These are phyloP conservation scores for Chromis chromis DNA, from an alignment of 2,797 vertebrate genomes.

Conservation along the genomic window DNA sequence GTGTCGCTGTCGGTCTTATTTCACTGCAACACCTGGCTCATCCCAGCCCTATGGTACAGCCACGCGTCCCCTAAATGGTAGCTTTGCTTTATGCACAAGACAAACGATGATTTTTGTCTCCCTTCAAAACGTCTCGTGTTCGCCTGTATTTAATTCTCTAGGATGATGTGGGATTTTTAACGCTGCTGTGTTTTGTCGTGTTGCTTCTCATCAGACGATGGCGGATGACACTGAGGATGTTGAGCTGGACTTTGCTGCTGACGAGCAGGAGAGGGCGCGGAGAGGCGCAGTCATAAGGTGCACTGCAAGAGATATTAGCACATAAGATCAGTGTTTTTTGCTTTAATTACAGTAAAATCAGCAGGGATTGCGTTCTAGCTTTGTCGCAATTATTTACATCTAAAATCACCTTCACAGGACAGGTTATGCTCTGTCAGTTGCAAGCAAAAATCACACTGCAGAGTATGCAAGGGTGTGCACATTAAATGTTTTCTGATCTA, in stretches of 20 bases:
- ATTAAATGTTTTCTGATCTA: background rate
- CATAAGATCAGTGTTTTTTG: background rate
- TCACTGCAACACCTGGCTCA: slow-evolving; percentile 61
- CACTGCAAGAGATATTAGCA: slow-evolving; percentile 22
- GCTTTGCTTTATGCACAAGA: background rate
- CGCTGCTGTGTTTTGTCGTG: slow-evolving; percentile 25
- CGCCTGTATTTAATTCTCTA: background rate
- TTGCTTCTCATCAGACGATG: slow-evolving; percentile 52
- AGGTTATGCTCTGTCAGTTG: background rate
- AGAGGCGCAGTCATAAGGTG: slow-evolving; percentile 83
- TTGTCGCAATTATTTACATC: background rate
- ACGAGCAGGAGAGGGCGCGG: slow-evolving; percentile 80
- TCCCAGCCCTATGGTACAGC: slow-evolving; percentile 9
- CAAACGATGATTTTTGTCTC: background rate
- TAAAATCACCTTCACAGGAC: background rate
- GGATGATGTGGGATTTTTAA: background rate
- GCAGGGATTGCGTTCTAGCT: background rate
- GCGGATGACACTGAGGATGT: slow-evolving; percentile 87
- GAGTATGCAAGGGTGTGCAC: background rate
- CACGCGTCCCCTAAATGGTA: background rate
- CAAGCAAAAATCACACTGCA: background rate
- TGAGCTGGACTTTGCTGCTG: slow-evolving; percentile 88
- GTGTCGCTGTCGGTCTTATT: slow-evolving; percentile 49
- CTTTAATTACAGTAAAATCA: background rate
- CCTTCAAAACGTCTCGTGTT: background rate